Conservation (phyloP, 1,140 invertebrate genomes). For the Plutomurus gul region DNA sequence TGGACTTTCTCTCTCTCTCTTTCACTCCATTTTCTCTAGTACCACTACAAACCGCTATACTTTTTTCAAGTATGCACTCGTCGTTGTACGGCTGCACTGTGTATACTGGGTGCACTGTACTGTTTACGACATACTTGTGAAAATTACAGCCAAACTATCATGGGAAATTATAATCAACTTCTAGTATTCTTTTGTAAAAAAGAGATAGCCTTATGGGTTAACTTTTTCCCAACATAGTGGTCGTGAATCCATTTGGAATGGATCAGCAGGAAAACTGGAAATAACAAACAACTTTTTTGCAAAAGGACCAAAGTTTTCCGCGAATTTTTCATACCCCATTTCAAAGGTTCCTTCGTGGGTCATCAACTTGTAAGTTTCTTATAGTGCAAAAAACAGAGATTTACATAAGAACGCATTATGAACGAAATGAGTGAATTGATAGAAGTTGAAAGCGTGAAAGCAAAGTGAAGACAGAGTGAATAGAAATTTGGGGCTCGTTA, state of each 20-base stretch:
- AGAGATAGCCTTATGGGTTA: too few species aligned
- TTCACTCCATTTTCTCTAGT: too few species aligned
- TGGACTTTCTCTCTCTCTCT: too few species aligned
- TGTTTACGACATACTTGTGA: too few species aligned
- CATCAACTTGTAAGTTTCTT: slow-evolving; percentile 7
- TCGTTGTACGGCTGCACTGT: too few species aligned
- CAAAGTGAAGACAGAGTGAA: slow-evolving; percentile 26
- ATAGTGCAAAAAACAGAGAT: neutral
- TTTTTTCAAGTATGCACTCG: too few species aligned
- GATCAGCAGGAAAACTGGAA: neutral
- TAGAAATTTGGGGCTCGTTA: slow-evolving; percentile 28
- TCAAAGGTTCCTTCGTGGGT: slow-evolving; percentile 3
- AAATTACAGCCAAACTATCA: too few species aligned
- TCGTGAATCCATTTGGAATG: neutral
- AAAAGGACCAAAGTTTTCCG: neutral
- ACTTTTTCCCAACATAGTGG: too few species aligned
- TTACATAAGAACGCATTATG: slow-evolving; percentile 17
- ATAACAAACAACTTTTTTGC: slow-evolving; percentile 8
- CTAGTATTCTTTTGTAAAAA: too few species aligned
- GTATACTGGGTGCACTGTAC: too few species aligned
- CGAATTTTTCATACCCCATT: neutral
- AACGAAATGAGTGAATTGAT: slow-evolving; percentile 18
- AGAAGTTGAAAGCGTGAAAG: slow-evolving; percentile 23
- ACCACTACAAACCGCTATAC: too few species aligned
- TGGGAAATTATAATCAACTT: too few species aligned